phyloP scores from a whole-genome alignment of 2,113 vertebrate genomes.

The Misgurnus anguillicaudatus region DNA sequence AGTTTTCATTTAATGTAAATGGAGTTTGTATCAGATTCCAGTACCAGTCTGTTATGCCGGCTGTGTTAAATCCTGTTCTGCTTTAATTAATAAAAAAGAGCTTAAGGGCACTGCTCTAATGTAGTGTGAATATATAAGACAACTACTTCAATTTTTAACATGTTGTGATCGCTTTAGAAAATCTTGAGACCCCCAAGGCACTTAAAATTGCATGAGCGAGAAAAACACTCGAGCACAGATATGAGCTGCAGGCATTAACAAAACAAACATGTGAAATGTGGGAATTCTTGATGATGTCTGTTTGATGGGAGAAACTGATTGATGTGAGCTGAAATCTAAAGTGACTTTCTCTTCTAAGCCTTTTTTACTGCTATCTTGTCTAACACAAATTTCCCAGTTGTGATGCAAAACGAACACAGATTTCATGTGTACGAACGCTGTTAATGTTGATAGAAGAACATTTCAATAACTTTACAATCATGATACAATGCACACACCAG shows the following conservation, averaged over 20 bases:
- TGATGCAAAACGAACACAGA: slow-evolving; percentile 4
- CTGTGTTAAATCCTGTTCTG: not conserved
- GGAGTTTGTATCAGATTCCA: not conserved
- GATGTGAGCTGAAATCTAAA: slow-evolving; percentile 4
- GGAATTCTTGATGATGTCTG: slow-evolving; percentile 27
- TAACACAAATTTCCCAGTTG: not conserved
- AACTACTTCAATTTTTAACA: slow-evolving; percentile 19
- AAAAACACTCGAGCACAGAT: slow-evolving; percentile 12
- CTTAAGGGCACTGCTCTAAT: slow-evolving; percentile 11
- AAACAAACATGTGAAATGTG: slow-evolving; percentile 30
- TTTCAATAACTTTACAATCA: not conserved
- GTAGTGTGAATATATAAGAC: slow-evolving; percentile 6
- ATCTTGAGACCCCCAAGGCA: slow-evolving; percentile 26
- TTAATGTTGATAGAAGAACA: not conserved
- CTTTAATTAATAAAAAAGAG: slow-evolving; percentile 22
- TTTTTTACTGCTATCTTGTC: not conserved
- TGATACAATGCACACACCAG: not conserved
- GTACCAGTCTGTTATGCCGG: not conserved
- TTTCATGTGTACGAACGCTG: slow-evolving; percentile 3
- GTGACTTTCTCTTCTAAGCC: not conserved
- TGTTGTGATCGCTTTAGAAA: slow-evolving; percentile 7
- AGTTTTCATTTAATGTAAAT: not conserved
- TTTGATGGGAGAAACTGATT: slow-evolving; percentile 25
- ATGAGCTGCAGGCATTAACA: slow-evolving; percentile 25
- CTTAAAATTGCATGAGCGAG: slow-evolving; percentile 24